Evolutionary conservation across 2,797 vertebrate species (phyloP).

Genomic region (Darevskia nairensis): DNA sequence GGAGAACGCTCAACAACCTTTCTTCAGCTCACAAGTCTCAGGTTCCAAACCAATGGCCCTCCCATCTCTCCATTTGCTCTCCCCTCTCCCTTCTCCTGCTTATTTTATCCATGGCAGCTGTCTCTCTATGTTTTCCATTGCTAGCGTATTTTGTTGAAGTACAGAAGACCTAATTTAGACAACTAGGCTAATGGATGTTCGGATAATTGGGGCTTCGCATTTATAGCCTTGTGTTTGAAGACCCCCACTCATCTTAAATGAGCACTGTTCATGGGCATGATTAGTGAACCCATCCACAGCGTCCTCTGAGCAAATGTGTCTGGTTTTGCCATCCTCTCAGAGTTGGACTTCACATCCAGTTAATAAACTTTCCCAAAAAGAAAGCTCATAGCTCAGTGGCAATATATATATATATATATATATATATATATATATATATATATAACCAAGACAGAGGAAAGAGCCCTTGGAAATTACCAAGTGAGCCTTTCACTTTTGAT

Average conservation of each 20-base stretch:
- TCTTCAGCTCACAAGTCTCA: background rate
- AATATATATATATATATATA: conserved; percentile 5
- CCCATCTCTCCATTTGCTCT: background rate
- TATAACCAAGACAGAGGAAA: conserved; percentile 30
- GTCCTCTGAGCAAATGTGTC: background rate
- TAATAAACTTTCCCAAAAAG: conserved; percentile 15
- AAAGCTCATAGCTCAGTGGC: conserved; percentile 17
- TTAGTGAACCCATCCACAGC: background rate
- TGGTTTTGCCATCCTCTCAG: background rate
- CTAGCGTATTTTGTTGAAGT: background rate
- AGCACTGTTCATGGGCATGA: background rate
- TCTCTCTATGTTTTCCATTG: background rate
- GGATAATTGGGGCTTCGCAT: background rate
- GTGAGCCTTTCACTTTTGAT: conserved; percentile 45
- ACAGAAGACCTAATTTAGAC: background rate
- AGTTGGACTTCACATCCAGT: conserved; percentile 9
- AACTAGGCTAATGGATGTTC: background rate
- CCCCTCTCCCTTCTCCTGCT: background rate
- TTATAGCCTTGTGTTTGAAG: background rate
- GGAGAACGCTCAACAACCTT: background rate
- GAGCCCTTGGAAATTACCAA: conserved; percentile 34
- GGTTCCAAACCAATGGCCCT: background rate
- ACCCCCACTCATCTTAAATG: background rate
- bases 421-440: conserved; percentile 24
- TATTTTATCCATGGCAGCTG: background rate